Conservation (phyloP, 92 coral and sea anemone genomes). For the Parazoanthus atlanticus region DNA sequence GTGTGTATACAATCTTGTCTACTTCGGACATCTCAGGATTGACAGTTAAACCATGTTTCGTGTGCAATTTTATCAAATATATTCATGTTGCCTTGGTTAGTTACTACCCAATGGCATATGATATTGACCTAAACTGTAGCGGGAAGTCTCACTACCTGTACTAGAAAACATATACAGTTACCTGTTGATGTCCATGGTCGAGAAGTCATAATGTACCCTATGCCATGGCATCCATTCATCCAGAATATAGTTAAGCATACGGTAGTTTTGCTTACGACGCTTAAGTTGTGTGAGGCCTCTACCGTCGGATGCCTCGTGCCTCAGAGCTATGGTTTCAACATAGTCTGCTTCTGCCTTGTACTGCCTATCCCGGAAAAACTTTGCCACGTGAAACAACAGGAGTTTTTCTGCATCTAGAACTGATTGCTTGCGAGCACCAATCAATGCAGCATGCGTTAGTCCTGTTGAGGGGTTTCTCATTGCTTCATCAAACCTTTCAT, state of each 20-base stretch:
- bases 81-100: too few relatives aligned
- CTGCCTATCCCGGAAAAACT: conserved; percentile 33
- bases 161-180: not conserved
- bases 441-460: conserved; percentile 53
- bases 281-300: conserved; percentile 46
- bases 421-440: conserved; percentile 50
- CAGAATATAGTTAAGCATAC: conserved; percentile 55
- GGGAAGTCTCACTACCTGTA: too few relatives aligned
- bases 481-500: conserved; percentile 57
- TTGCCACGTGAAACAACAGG: conserved; percentile 44
- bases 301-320: conserved; percentile 58
- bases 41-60: too few relatives aligned
- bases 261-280: conserved; percentile 52
- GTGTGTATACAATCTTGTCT: too few relatives aligned
- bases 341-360: conserved; percentile 42
- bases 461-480: conserved; percentile 48
- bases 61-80: too few relatives aligned
- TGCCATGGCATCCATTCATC: conserved; percentile 71
- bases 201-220: conserved; percentile 27
- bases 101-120: too few relatives aligned
- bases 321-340: conserved; percentile 39
- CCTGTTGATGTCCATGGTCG: conserved; percentile 52
- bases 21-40: too few relatives aligned
- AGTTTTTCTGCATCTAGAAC: conserved; percentile 57
- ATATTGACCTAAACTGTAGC: too few relatives aligned